Evolutionary conservation across 1,140 invertebrate genomes (phyloP).

Genomic region (Planococcus citri): DNA sequence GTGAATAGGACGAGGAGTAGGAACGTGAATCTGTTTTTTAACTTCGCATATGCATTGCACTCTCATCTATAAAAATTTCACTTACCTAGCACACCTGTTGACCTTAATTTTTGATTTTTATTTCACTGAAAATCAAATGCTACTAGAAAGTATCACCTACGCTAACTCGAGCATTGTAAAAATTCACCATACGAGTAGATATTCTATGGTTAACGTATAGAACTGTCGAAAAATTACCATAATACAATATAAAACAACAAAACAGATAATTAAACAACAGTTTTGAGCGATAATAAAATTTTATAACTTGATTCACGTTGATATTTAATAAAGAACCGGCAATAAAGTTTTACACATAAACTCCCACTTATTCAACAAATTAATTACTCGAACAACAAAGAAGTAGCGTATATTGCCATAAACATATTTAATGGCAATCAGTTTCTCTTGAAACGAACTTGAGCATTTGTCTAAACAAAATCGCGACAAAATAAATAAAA

Average conservation of each 20-base stretch:
- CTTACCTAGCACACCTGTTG: too few relatives aligned
- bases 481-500: too few relatives aligned
- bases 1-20: too few relatives aligned
- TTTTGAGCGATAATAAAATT: neutral
- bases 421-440: neutral
- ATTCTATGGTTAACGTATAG: too few relatives aligned
- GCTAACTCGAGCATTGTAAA: neutral
- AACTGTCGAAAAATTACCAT: neutral
- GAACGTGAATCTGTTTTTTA: too few relatives aligned
- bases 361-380: neutral
- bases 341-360: neutral
- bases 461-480: too few relatives aligned
- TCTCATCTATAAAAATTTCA: too few relatives aligned
- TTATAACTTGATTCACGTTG: neutral
- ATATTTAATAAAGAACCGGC: neutral
- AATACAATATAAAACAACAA: neutral
- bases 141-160: neutral
- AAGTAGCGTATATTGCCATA: neutral
- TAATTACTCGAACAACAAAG: neutral
- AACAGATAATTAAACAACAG: neutral
- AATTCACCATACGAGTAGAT: neutral
- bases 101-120: too few relatives aligned
- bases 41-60: too few relatives aligned
- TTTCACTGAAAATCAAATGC: too few relatives aligned
- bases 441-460: neutral